Evolutionary conservation across 2,797 vertebrate genomes (phyloP).

Genomic region (Ibycter americanus): DNA sequence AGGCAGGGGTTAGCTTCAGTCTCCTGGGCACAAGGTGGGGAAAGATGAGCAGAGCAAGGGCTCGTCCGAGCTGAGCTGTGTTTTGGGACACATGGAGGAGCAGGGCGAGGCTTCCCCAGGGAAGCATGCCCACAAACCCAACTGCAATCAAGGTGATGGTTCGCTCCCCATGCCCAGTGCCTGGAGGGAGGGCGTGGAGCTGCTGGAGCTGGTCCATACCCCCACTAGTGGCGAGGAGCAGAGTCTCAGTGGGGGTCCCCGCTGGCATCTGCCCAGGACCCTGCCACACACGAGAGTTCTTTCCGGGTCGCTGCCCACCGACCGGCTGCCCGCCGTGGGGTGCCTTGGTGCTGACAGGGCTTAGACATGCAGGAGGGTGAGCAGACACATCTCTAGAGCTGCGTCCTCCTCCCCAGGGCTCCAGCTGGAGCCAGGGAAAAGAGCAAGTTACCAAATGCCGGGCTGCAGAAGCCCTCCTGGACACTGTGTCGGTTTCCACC

Average conservation of each 20-base stretch:
- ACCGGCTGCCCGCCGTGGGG: neutral
- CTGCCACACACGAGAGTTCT: fast-evolving
- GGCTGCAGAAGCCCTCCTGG: neutral
- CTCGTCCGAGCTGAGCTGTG: fast-evolving
- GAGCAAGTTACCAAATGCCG: fast-evolving
- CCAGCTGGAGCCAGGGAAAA: neutral
- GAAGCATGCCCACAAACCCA: neutral
- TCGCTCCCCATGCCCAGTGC: fast-evolving
- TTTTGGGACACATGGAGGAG: neutral
- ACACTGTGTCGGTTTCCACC: fast-evolving
- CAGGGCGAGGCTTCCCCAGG: neutral
- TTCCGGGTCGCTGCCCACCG: neutral
- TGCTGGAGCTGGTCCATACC: neutral
- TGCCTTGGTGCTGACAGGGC: neutral
- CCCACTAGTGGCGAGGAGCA: neutral
- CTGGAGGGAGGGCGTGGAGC: neutral
- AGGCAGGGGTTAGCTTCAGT: fast-evolving
- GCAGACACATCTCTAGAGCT: neutral
- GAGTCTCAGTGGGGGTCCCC: neutral
- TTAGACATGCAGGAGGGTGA: fast-evolving
- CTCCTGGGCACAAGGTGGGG: neutral
- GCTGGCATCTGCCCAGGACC: neutral
- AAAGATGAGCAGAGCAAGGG: neutral
- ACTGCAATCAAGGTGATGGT: fast-evolving
- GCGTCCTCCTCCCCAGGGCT: neutral